These are phyloP conservation scores for Vidua chalybeata DNA, from an alignment of 2,113 vertebrate species.

Conservation along the genomic window DNA sequence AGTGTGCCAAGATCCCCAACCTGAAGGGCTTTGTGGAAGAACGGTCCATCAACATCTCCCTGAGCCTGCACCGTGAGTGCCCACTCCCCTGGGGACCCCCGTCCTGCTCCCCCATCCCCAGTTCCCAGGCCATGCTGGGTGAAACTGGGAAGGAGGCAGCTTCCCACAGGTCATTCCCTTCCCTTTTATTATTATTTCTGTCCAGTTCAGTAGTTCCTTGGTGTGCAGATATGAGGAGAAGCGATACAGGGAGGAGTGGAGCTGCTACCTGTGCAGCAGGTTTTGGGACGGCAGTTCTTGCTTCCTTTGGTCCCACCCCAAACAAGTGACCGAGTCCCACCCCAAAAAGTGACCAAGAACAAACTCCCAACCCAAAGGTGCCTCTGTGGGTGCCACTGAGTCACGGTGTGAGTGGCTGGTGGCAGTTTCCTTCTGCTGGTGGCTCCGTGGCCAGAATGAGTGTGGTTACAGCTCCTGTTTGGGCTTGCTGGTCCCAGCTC, in stretches of 20 bases:
- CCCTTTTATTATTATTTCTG: background rate
- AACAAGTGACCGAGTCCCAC: background rate
- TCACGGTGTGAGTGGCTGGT: background rate
- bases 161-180: background rate
- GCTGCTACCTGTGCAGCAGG: background rate
- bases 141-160: background rate
- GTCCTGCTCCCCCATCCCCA: background rate
- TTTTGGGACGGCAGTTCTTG: accelerated
- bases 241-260: accelerated
- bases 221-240: background rate
- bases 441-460: background rate
- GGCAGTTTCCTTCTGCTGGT: background rate
- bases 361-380: background rate
- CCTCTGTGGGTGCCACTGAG: background rate
- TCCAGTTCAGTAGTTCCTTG: background rate
- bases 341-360: background rate
- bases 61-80: conserved; percentile 95
- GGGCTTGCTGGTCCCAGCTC: background rate
- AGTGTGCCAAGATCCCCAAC: conserved; percentile 91
- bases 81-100: background rate
- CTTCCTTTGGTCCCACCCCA: background rate
- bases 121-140: background rate
- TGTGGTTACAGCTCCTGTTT: background rate
- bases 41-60: conserved; percentile 90
- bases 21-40: conserved; percentile 88